phyloP scores from a whole-genome alignment of 2,113 vertebrate genomes.

The Pelvicachromis taeniatus region DNA sequence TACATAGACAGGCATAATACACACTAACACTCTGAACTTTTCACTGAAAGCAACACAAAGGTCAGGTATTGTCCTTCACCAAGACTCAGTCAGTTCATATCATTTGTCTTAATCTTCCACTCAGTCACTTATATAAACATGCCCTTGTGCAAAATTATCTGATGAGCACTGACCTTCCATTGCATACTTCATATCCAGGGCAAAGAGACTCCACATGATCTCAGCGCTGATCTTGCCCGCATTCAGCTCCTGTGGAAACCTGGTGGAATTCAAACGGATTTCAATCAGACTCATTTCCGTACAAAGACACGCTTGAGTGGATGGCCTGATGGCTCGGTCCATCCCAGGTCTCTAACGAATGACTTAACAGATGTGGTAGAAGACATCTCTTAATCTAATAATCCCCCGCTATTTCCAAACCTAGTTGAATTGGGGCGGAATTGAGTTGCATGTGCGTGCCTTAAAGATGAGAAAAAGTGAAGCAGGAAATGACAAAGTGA shows the following conservation, averaged over 20 bases:
- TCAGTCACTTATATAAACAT: neutral
- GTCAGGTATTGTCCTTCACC: neutral
- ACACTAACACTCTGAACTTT: neutral
- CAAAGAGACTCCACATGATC: slow-evolving; percentile 90
- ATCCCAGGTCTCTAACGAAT: slow-evolving; percentile 17
- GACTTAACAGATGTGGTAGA: slow-evolving; percentile 33
- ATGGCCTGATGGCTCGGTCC: slow-evolving; percentile 18
- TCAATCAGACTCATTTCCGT: slow-evolving; percentile 49
- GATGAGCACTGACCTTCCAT: slow-evolving; percentile 85
- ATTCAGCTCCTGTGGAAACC: slow-evolving; percentile 95
- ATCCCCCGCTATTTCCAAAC: slow-evolving; percentile 3
- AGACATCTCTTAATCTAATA: slow-evolving; percentile 38
- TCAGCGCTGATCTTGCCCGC: slow-evolving; percentile 91
- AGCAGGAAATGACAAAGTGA: neutral
- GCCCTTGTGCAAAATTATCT: neutral
- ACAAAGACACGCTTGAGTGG: slow-evolving; percentile 21
- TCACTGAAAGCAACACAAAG: neutral
- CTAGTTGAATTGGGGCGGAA: neutral
- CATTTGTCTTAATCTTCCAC: neutral
- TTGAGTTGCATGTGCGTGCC: neutral
- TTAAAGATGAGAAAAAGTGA: neutral
- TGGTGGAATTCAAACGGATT: slow-evolving; percentile 63
- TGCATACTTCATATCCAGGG: slow-evolving; percentile 94
- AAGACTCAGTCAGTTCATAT: neutral
- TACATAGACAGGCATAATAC: neutral